These are phyloP conservation scores for Sitta europaea DNA, from an alignment of 2,113 vertebrate genomes.

Conservation along the genomic window DNA sequence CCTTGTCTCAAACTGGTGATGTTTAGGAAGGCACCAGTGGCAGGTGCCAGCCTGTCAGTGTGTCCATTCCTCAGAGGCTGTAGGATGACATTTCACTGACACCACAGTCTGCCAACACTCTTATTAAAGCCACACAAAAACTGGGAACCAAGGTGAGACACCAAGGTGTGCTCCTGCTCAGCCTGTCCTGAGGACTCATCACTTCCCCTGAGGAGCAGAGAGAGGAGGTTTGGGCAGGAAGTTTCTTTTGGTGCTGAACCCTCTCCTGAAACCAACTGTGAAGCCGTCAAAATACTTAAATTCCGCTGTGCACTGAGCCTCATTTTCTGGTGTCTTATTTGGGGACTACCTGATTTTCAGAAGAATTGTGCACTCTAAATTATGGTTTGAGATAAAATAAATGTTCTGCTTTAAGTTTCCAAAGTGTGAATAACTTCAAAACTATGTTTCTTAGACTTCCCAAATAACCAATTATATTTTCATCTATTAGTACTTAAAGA, in stretches of 20 bases:
- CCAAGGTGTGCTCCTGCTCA: neutral
- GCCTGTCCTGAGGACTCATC: neutral
- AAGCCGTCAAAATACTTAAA: neutral
- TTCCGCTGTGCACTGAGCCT: neutral
- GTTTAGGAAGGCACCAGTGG: neutral
- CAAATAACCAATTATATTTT: neutral
- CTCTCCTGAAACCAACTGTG: neutral
- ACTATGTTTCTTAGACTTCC: neutral
- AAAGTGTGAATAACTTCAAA: neutral
- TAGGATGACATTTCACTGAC: neutral
- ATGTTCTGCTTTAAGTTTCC: neutral
- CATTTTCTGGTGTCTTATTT: neutral
- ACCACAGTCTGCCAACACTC: neutral
- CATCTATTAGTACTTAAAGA: neutral
- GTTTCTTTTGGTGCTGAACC: neutral
- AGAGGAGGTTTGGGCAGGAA: neutral
- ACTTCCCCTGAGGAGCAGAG: neutral
- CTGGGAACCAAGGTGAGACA: neutral
- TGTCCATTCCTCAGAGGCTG: neutral
- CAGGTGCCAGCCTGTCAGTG: neutral
- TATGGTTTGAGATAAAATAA: neutral
- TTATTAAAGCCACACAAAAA: neutral
- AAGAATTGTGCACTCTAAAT: neutral
- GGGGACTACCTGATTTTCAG: neutral
- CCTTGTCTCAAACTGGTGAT: neutral